Conservation (phyloP, 2,113 vertebrate species). For the Lampris incognitus region DNA sequence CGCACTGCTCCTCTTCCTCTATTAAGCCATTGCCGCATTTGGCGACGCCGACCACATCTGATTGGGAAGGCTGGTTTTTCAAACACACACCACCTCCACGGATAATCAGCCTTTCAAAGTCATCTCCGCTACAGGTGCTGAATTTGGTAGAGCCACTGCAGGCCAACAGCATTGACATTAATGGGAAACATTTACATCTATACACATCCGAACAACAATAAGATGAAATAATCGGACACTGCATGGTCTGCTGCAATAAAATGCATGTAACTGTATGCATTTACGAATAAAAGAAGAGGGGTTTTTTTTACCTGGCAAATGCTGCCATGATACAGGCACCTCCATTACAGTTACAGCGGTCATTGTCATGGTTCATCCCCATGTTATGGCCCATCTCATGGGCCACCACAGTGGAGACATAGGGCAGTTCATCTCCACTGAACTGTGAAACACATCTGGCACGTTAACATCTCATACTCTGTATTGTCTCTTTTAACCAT, state of each 20-base stretch:
- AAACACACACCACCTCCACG: conserved; percentile 86
- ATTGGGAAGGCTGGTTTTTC: conserved; percentile 82
- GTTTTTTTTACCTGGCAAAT: conserved; percentile 75
- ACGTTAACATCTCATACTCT: conserved; percentile 1
- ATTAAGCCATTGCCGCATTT: conserved; percentile 87
- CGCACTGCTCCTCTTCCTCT: conserved; percentile 86
- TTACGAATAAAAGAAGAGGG: too few relatives aligned
- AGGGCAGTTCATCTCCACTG: conserved; percentile 30
- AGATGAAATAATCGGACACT: too few relatives aligned
- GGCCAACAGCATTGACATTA: background rate
- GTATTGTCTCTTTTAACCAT: background rate
- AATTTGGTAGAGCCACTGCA: conserved; percentile 82
- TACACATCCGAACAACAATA: conserved; percentile 6
- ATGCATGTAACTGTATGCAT: too few relatives aligned
- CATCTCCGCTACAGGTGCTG: conserved; percentile 84
- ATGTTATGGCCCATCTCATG: conserved; percentile 92
- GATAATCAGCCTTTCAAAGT: conserved; percentile 84
- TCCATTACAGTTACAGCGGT: conserved; percentile 57
- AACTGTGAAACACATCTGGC: conserved; percentile 69
- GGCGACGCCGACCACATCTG: conserved; percentile 74
- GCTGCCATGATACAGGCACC: conserved; percentile 83
- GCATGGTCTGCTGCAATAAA: too few relatives aligned
- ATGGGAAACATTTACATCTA: background rate
- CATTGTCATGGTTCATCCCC: conserved; percentile 87
- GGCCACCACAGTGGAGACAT: conserved; percentile 83